phyloP scores from a whole-genome alignment of 2,888 invertebrate genomes.

The Drosophila nigricruria region DNA sequence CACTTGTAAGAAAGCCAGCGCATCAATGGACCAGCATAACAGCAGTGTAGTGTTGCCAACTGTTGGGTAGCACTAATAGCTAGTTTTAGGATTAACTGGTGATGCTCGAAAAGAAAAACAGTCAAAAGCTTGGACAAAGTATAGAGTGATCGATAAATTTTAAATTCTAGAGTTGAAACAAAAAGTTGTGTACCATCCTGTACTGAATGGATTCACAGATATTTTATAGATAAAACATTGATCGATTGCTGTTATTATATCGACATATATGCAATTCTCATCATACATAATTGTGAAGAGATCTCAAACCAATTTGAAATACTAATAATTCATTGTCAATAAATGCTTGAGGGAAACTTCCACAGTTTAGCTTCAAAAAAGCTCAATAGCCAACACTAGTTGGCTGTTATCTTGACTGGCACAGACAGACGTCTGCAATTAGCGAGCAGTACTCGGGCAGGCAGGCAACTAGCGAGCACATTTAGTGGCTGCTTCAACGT shows the following conservation, averaged over 20 bases:
- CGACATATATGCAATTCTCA: too few relatives aligned
- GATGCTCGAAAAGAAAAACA: neutral
- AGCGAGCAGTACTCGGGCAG: constrained; percentile 58
- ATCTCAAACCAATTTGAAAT: too few relatives aligned
- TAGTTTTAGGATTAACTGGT: constrained; percentile 4
- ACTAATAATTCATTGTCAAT: neutral
- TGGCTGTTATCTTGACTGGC: constrained; percentile 8
- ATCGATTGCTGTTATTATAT: too few relatives aligned
- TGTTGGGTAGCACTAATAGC: neutral
- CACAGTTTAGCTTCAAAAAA: neutral
- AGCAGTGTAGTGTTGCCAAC: constrained; percentile 3
- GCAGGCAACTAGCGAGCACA: constrained; percentile 52
- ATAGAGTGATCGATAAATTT: neutral
- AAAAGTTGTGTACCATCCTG: neutral
- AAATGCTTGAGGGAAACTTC: rapidly evolving
- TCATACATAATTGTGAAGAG: neutral
- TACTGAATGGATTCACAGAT: too few relatives aligned
- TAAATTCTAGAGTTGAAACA: too few relatives aligned
- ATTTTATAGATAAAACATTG: too few relatives aligned
- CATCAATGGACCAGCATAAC: constrained; percentile 38
- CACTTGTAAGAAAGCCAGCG: constrained; percentile 67
- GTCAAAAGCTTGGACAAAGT: neutral
- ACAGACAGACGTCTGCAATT: constrained; percentile 69
- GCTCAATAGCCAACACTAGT: constrained; percentile 27
- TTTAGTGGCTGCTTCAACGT: constrained; percentile 56